Evolutionary conservation across 2,113 vertebrate genomes (phyloP).

Genomic region (Corythornis madagascariensis): DNA sequence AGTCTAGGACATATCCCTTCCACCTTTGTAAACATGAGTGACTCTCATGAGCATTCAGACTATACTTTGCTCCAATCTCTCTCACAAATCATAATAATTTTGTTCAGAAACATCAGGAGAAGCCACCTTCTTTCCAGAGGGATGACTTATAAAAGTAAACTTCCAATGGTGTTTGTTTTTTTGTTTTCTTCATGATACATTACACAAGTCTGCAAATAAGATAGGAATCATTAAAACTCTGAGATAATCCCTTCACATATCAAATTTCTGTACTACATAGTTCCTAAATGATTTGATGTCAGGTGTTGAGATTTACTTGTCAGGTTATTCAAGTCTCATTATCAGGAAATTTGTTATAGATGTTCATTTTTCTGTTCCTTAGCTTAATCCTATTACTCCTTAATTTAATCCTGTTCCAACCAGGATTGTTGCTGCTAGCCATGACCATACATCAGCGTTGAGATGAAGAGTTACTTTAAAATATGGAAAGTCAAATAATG

Average conservation of each 20-base stretch:
- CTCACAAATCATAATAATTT: neutral
- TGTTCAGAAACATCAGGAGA: neutral
- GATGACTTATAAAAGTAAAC: neutral
- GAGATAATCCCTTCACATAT: neutral
- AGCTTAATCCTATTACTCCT: slow-evolving; percentile 29
- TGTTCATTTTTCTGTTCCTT: slow-evolving; percentile 7
- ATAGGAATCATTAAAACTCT: neutral
- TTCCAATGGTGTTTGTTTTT: neutral
- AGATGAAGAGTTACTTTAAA: neutral
- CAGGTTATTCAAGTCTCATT: neutral
- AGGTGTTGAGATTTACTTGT: slow-evolving; percentile 20
- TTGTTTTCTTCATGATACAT: neutral
- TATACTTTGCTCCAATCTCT: neutral
- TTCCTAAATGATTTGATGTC: neutral
- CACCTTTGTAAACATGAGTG: neutral
- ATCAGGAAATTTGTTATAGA: neutral
- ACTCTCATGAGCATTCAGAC: neutral
- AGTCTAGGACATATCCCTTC: neutral
- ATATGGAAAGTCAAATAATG: neutral
- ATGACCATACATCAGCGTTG: neutral
- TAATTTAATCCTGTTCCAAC: slow-evolving; percentile 23
- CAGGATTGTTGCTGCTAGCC: neutral
- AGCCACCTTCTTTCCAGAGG: neutral
- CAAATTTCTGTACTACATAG: neutral
- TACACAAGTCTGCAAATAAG: neutral